Evolutionary conservation across 2,888 invertebrate species (phyloP), one percentile per base, ranked within the genome.

Genomic region (Lucinisca nassula): DNA sequence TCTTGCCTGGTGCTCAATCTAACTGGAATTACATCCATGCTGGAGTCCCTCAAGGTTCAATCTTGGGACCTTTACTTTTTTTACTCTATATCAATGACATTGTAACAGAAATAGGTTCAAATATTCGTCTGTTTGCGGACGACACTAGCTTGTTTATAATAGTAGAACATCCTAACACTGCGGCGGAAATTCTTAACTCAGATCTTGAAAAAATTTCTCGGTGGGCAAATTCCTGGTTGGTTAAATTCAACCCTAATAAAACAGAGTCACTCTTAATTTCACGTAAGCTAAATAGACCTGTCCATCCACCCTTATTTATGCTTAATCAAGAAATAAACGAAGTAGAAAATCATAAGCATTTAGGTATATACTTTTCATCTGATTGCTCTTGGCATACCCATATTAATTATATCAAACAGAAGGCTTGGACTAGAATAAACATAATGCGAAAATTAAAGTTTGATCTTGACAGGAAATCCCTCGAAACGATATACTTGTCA

Each of bases 171-270:
- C 72, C 55, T 45, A 32, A 32, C 14, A 17, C 61, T 45, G 58
- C 74, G 1, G 61, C 67, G 8, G 17, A 32, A 61, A 37, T 21
- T 6, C 32, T 74, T 49, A 79, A 79, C 32, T 21, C 14, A 32
- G 45, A 73, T 35, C 58, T 73, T 12, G 24, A 40, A 4, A 75
- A 74, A 70, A 76, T 84, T 55, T 17, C 40, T 10, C 40, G 40
- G 27, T 84, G 84, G 70, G 72, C 67, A 37, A 27, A 17, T 8
- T 45, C 12, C 10, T 84, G 80, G 80, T 27, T 49, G 6, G 80
- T 85, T 10, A 73, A 85, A 30, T 80, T 85, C n/a, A 85, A 85
- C 38, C 78, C 73, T 24, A 1, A 0, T 17, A 81, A 85, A 85
- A 77, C 73, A 14, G 58, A 75, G 67, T 49, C 75, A 37, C n/a